Conservation (phyloP, 2,113 vertebrate species). For the Kryptolebias marmoratus region DNA sequence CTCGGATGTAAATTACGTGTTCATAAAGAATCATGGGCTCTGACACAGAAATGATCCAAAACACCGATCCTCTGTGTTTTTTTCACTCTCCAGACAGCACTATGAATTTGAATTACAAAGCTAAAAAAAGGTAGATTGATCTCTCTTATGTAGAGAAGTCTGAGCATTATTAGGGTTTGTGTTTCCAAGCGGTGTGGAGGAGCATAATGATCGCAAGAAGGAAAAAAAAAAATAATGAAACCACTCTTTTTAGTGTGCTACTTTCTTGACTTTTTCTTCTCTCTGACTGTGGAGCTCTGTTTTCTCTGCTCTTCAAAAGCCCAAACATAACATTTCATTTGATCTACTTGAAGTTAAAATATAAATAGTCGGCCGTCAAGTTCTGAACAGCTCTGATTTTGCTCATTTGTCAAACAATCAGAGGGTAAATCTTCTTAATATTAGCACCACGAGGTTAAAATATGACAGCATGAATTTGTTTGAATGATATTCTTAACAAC, state of each 20-base stretch:
- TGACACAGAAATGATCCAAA: conserved; percentile 61
- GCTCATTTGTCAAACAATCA: conserved; percentile 38
- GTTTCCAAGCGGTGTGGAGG: conserved; percentile 24
- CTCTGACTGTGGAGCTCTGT: conserved; percentile 19
- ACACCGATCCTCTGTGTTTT: conserved; percentile 50
- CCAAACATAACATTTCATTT: conserved; percentile 22
- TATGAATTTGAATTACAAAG: conserved; percentile 32
- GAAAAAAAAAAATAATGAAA: conserved; percentile 2
- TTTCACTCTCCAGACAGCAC: conserved; percentile 39
- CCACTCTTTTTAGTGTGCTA: background rate
- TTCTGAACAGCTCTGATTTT: conserved; percentile 40
- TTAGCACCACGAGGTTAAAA: conserved; percentile 17
- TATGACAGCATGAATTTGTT: conserved; percentile 25
- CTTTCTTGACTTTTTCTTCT: conserved; percentile 17
- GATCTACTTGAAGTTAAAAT: conserved; percentile 44
- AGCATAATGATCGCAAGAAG: conserved; percentile 10
- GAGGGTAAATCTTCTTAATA: conserved; percentile 46
- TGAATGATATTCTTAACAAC: conserved; percentile 36
- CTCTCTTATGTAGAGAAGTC: conserved; percentile 28
- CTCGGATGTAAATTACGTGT: conserved; percentile 78
- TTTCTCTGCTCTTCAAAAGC: conserved; percentile 38
- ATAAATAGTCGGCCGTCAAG: conserved; percentile 45
- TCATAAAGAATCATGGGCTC: conserved; percentile 64
- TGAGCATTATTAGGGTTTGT: conserved; percentile 28
- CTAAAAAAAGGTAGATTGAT: background rate